Percentiles rank a stretch among this genome's conserved stretches.
Conservation (phyloP, 2,797 vertebrate species). For the Acestrorhynchus altus region DNA sequence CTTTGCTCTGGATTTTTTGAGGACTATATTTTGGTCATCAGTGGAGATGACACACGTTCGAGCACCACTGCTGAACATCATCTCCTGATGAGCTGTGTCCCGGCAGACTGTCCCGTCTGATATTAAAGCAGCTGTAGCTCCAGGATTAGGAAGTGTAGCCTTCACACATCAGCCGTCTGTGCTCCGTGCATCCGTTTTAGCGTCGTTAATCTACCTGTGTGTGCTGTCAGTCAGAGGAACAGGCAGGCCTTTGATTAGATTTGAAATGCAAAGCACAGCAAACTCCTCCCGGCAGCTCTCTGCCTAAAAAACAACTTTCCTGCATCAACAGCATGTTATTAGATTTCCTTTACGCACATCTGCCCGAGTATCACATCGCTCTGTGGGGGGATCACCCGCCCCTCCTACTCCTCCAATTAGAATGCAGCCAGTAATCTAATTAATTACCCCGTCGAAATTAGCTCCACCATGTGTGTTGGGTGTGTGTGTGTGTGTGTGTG, state of each 20-base stretch:
- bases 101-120: background rate
- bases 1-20: too few relatives aligned
- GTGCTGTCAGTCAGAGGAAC: conserved; percentile 75
- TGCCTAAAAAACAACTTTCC: conserved; percentile 2
- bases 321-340: conserved; percentile 64
- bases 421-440: conserved; percentile 65
- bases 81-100: too few relatives aligned
- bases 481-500: background rate
- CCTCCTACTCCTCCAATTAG: conserved; percentile 57
- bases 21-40: too few relatives aligned
- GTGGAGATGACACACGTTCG: too few relatives aligned
- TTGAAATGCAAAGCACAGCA: conserved; percentile 77
- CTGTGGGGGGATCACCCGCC: conserved; percentile 57
- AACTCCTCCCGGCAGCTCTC: conserved; percentile 9
- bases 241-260: conserved; percentile 77
- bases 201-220: conserved; percentile 21
- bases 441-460: conserved; percentile 70
- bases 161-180: background rate
- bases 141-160: background rate
- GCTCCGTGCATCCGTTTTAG: conserved; percentile 14
- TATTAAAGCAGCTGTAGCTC: background rate
- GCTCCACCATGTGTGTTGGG: conserved; percentile 26
- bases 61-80: too few relatives aligned
- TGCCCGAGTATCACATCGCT: conserved; percentile 52
- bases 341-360: conserved; percentile 65